A percentile compares a stretch with the other conserved stretches of the same genome.
Conservation (phyloP, 2,888 invertebrate species). For the Eupithecia subfuscata region DNA sequence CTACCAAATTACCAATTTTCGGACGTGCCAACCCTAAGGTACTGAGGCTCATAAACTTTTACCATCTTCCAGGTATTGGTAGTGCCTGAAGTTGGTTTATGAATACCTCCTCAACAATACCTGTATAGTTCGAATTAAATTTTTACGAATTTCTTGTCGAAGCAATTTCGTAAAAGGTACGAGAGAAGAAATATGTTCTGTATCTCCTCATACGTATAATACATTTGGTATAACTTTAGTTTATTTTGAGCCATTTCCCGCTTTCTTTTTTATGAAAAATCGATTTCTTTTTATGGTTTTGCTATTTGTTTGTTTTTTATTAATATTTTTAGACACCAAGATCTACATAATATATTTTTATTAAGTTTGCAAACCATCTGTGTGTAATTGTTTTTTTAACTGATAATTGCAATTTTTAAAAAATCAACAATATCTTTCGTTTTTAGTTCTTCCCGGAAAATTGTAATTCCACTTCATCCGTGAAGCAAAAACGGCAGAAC, state of each 20-base stretch:
- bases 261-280: no score
- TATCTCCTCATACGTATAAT: background rate
- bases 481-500: background rate
- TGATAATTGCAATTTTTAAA: no score
- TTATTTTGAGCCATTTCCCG: background rate
- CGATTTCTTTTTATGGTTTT: no score
- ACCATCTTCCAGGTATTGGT: background rate
- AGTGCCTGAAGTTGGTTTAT: background rate
- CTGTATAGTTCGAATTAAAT: background rate
- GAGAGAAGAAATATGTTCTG: background rate
- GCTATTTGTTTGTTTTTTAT: no score
- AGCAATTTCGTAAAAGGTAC: slow-evolving; percentile 3
- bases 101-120: background rate
- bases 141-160: background rate
- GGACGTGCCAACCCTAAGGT: background rate
- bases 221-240: background rate
- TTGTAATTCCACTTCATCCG: background rate
- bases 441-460: background rate
- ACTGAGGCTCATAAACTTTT: background rate
- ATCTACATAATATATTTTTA: no score
- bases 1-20: background rate
- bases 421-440: no score
- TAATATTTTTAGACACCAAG: no score
- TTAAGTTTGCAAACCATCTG: no score
- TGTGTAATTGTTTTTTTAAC: no score